Evolutionary conservation across 2,113 vertebrate genomes (phyloP).

Genomic region (Otus sunia): DNA sequence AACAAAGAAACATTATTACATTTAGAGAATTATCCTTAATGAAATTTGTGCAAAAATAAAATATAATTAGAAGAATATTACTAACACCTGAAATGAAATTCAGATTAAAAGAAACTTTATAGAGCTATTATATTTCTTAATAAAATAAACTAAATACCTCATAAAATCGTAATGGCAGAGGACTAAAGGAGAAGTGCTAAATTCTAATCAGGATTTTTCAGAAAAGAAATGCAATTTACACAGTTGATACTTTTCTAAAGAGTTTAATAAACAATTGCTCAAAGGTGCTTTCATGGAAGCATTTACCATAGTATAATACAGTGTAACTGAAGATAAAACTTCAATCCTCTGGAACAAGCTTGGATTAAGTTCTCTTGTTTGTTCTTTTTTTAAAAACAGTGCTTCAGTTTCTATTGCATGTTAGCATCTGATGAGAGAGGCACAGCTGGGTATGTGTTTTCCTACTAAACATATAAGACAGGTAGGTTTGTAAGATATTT

Average conservation of each 20-base stretch:
- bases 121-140: not conserved
- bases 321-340: not conserved
- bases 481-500: not conserved
- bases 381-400: not conserved
- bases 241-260: not conserved
- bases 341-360: not conserved
- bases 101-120: not conserved
- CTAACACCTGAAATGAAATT: not conserved
- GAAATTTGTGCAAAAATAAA: not conserved
- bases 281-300: not conserved
- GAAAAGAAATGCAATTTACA: not conserved
- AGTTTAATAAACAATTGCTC: not conserved
- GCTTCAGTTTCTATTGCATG: fast-evolving
- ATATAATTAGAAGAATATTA: not conserved
- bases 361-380: not conserved
- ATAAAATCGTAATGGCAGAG: not conserved
- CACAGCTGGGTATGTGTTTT: not conserved
- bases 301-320: not conserved
- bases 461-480: not conserved
- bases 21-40: not conserved
- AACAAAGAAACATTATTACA: not conserved
- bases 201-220: not conserved
- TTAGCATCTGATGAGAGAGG: not conserved
- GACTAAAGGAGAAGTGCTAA: not conserved
- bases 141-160: not conserved